Conservation (phyloP, 1,140 invertebrate genomes). For the Kradibia gibbosae region DNA sequence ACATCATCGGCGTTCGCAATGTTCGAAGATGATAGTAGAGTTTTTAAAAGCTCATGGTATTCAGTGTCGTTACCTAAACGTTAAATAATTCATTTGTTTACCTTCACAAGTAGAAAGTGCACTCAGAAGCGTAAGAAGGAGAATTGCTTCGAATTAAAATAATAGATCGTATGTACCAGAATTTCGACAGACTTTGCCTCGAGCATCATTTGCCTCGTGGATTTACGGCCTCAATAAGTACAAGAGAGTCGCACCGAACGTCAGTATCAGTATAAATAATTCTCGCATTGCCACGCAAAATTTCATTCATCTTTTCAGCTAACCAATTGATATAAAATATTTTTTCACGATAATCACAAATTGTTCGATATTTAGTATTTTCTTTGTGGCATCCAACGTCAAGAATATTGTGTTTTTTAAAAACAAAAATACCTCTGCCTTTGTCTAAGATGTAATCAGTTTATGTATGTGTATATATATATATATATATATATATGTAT, state of each 20-base stretch:
- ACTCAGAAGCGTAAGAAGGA: not conserved
- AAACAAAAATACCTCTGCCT: no score
- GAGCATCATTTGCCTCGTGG: conserved; percentile 20
- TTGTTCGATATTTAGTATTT: no score
- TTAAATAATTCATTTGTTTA: conserved; percentile 64
- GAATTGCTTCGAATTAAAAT: conserved; percentile 54
- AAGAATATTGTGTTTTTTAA: no score
- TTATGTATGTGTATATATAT: no score
- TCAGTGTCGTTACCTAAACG: conserved; percentile 41
- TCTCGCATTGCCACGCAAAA: not conserved
- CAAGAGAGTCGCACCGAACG: not conserved
- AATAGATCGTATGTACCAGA: conserved; percentile 55
- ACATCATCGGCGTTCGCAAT: not conserved
- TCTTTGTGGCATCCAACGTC: no score
- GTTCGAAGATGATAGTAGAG: not conserved
- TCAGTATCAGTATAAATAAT: conserved; percentile 6
- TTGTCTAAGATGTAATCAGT: no score
- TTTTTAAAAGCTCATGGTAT: conserved; percentile 27
- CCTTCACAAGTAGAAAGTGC: conserved; percentile 57
- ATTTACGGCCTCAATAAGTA: conserved; percentile 9
- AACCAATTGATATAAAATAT: not conserved
- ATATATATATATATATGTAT: no score
- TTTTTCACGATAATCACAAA: not conserved
- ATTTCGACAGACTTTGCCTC: conserved; percentile 46
- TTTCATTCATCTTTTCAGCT: not conserved